A percentile compares a stretch with the other conserved stretches of the same genome.
These are phyloP conservation scores for Anodontia alba DNA, from an alignment of 2,888 invertebrate genomes.

Conservation along the genomic window DNA sequence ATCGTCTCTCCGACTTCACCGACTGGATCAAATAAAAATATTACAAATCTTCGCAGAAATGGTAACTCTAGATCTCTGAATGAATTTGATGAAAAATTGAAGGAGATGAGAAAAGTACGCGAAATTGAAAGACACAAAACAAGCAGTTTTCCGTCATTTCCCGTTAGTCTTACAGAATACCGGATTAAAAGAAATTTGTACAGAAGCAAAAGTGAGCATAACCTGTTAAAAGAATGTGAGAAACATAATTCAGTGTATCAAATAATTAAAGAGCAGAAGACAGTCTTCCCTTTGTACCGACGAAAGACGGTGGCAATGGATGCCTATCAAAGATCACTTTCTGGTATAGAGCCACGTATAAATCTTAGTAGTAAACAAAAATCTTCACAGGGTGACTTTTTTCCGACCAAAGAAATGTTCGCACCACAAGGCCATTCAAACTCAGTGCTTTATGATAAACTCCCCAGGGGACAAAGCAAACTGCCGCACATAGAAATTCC, in stretches of 20 bases:
- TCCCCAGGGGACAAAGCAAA: no score
- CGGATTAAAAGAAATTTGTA: constrained; percentile 6
- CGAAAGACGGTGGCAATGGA: background rate
- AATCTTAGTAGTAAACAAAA: background rate
- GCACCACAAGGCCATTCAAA: no score
- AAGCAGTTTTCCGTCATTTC: background rate
- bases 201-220: constrained; percentile 3
- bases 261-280: background rate
- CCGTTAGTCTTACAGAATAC: background rate
- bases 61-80: background rate
- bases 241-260: background rate
- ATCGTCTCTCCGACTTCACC: background rate
- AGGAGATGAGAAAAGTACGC: background rate
- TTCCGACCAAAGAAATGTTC: no score
- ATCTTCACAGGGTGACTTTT: no score
- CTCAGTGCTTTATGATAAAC: no score
- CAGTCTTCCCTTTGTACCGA: background rate
- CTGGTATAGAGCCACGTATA: background rate
- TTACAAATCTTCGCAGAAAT: background rate
- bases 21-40: no score
- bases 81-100: constrained; percentile 1
- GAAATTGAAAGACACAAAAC: background rate
- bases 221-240: background rate
- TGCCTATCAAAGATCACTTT: constrained; percentile 1
- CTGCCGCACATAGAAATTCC: no score